Evolutionary conservation across 2,888 invertebrate genomes (phyloP), one percentile per base, ranked within the genome.

Genomic region (Rotaria macrura): DNA sequence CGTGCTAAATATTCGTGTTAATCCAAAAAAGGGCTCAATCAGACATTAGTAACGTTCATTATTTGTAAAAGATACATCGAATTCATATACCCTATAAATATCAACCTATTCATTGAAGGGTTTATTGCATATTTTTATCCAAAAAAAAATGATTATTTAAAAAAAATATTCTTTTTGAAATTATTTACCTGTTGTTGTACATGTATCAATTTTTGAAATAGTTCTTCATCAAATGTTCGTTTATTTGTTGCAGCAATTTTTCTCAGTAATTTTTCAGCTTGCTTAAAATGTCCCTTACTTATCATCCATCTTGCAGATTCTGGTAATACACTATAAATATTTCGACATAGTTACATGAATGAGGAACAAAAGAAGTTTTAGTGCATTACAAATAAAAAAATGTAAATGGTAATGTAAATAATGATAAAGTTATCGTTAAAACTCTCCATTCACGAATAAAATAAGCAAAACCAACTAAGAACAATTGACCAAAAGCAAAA

Each of bases 341-440:
- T n/a, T n/a, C 25, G 6, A 12, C 0, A 43, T 25, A 72, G 17
- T 49, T 12, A 49, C 2, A n/a, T 84, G 14, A 57, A 38, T 49
- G 40, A 38, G 7, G 52, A 7, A 38, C 1, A 74, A 23, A 40
- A 38, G 3, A 20, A 12, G 38, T 43, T 43, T 65, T n/a, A 14
- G 10, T 55, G 55, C 87, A 88, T 87, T 89, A 92, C 86, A 55
- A 86, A 85, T 74, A 86, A 54, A 79, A 86, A 47, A 43, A 79
- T 47, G 84, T 65, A 55, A 86, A 85, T 25, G 86, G 86, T 34
- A 86, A 57, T 17, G 84, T 25, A 55, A 49, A 49, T 74, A 86
- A 9, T 9, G 83, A 83, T 20, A 85, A 47, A 34, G 65, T 40
- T 2, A 84, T 54, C 3, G 83, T 54, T 20, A 86, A 49, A 25